Evolutionary conservation across 2,113 vertebrate genomes (phyloP).

Genomic region (Rhegmatorhina hoffmannsi): DNA sequence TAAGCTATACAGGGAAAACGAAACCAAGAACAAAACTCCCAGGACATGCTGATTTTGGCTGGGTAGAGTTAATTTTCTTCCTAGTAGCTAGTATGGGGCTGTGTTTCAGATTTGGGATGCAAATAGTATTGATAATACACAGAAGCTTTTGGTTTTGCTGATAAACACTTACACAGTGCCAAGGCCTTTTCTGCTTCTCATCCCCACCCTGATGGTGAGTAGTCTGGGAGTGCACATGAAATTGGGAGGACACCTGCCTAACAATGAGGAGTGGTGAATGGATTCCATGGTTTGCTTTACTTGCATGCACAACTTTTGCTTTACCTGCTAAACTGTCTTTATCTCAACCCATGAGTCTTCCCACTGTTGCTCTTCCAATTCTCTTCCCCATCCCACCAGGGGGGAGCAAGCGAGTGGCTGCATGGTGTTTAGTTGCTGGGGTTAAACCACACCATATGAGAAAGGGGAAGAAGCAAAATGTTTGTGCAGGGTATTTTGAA

Average conservation of each 20-base stretch:
- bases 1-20: background rate
- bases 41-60: background rate
- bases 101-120: background rate
- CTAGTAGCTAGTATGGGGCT: background rate
- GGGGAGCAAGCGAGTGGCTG: background rate
- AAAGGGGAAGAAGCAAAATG: background rate
- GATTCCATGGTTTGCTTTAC: background rate
- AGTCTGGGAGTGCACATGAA: background rate
- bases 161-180: background rate
- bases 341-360: background rate
- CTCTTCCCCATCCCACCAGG: background rate
- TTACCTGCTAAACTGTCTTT: background rate
- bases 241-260: background rate
- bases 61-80: background rate
- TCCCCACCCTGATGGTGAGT: background rate
- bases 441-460: background rate
- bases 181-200: background rate
- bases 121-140: background rate
- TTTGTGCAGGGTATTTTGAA: background rate
- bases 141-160: background rate
- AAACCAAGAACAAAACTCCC: background rate
- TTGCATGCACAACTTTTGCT: background rate
- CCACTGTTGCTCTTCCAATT: background rate
- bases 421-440: accelerated
- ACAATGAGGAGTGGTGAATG: background rate